phyloP scores from a whole-genome alignment of 2,113 vertebrate genomes.

The Passer montanus region DNA sequence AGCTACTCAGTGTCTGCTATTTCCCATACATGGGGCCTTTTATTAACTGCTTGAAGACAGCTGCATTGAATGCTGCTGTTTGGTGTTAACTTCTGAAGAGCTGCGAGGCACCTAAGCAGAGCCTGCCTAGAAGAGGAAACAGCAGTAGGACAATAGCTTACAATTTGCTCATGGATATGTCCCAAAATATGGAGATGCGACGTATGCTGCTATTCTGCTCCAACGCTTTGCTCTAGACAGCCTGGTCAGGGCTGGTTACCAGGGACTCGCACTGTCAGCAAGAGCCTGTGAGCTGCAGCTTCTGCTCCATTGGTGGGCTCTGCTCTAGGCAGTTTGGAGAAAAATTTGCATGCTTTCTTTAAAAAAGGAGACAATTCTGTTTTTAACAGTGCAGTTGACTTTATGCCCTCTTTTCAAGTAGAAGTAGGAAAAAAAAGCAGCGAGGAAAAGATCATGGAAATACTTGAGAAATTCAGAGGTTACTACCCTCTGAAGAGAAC shows the following conservation, averaged over 20 bases:
- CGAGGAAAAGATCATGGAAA: conserved; percentile 28
- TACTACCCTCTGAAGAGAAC: conserved; percentile 31
- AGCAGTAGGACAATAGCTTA: not conserved
- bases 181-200: not conserved
- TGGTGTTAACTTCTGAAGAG: not conserved
- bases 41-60: conserved; percentile 35
- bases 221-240: not conserved
- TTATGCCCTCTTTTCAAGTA: conserved; percentile 16
- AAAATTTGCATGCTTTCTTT: conserved; percentile 1
- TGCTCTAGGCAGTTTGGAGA: not conserved
- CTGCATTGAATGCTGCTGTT: not conserved
- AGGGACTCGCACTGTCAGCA: accelerated
- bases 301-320: not conserved
- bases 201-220: not conserved
- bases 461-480: conserved; percentile 27
- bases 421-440: not conserved
- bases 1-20: not conserved
- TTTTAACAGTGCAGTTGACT: conserved; percentile 22
- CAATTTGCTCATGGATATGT: not conserved
- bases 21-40: not conserved
- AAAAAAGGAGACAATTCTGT: conserved; percentile 19
- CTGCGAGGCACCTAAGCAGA: not conserved
- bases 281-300: not conserved
- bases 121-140: not conserved
- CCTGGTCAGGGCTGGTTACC: not conserved